Base-by-base conservation (phyloP, 1,140 invertebrate genomes). In the Venustaconcha ellipsiformis region DNA sequence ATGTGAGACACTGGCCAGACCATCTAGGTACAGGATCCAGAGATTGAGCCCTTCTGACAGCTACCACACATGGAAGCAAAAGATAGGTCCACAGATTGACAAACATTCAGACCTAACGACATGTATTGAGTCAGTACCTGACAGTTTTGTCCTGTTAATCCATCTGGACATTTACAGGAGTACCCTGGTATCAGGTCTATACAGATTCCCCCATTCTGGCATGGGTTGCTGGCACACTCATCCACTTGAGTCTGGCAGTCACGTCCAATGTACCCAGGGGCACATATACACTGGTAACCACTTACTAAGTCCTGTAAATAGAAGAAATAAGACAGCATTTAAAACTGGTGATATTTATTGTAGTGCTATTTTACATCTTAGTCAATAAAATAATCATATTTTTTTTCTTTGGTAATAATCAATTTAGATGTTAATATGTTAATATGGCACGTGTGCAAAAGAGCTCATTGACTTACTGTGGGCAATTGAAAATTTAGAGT, bases 191-290 rank as follows among this genome's bases (percentile, higher is more conserved):
- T 72, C 37, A 82, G 80, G 68, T 99, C 96, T 67, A 96, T 93
- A 86, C 97, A 99, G 56, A 94, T 96, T 13, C 96, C 97, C 0
- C 95, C 95, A 87, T 98, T 97, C 76, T 95, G 92, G 88, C 97
- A 99, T 0, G 97, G 97, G 88, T 95, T 94, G 64, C 94, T 96
- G 79, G 95, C 94, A 64, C 73, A 75, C 48, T 75, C 73, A 37
- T 75, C n/a, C 20, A 75, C 97, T 48, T 81, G 80, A 26, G 67
- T 57, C 63, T 80, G 59, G 37, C 82, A 83, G 14, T 62, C 66
- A 0, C 58, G 20, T 4, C 80, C 82, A 18, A 63, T 59, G 57
- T 26, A 75, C 0, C 73, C 73, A 4, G 73, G 73, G 3, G 66
- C 18, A 70, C 73, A 75, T 4, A 67, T 14, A 37, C 73, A 75